These are phyloP conservation scores for Chrysomela aeneicollis DNA, from an alignment of 2,888 invertebrate genomes.

Conservation along the genomic window DNA sequence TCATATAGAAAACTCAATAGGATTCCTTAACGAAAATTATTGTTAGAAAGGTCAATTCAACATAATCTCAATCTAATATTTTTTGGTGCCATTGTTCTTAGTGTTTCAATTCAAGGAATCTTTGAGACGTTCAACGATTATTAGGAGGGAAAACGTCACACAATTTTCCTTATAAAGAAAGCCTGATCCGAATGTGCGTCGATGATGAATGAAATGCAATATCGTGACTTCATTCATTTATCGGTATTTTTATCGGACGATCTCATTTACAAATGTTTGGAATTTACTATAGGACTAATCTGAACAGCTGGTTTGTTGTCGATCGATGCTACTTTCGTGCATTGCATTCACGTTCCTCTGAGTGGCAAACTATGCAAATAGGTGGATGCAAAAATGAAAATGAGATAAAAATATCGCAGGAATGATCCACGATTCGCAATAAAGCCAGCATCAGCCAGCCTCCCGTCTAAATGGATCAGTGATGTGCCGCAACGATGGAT, in stretches of 20 bases:
- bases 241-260: background rate
- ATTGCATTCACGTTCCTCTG: background rate
- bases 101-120: no score
- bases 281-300: background rate
- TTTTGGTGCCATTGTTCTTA: no score
- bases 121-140: no score
- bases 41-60: no score
- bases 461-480: constrained; percentile 24
- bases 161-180: no score
- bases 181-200: background rate
- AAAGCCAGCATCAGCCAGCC: constrained; percentile 18
- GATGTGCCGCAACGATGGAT: constrained; percentile 2
- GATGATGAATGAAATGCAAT: constrained; percentile 1
- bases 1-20: no score
- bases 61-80: no score
- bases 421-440: constrained; percentile 21
- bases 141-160: no score
- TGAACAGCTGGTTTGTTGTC: constrained; percentile 2
- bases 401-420: constrained; percentile 8
- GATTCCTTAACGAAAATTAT: no score
- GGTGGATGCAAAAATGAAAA: constrained; percentile 10
- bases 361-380: background rate
- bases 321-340: constrained; percentile 3
- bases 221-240: constrained; percentile 4
- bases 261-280: constrained; percentile 5